Base-by-base conservation (phyloP, 2,113 vertebrate genomes). In the Corydoras sp. region DNA sequence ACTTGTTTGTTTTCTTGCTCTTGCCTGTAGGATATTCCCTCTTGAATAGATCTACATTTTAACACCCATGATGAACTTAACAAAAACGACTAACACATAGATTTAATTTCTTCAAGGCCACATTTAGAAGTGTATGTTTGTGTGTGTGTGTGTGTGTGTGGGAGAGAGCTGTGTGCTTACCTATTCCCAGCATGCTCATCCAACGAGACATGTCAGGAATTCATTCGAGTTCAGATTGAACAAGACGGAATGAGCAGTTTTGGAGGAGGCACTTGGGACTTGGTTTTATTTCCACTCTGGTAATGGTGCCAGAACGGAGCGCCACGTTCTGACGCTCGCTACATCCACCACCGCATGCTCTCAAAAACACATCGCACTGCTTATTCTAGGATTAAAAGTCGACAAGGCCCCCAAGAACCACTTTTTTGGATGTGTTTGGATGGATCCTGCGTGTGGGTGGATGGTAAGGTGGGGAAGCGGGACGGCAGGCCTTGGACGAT, bases 391-490 rank as follows among this genome's bases (percentile, higher is more conserved):
- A 51, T 65, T 72, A 65, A 72, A 65, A 58, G 32, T 58, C 43
- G 6, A 31, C 24, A 53, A 60, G 43, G 62, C 4, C 60, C 24
- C 30, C 24, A 59, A 67, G 50, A 53, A 59, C n/a, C 14, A 65
- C 43, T 65, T 58, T 58, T 49, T 43, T 32, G 10, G 50, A 14
- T 35, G 63, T 60, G 55, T 49, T 66, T 31, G 10, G 56, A 66
- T 31, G 10, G 56, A 59, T 24, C 49, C 35, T 83, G 85, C 81
- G 81, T 80, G 77, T 75, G 68, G 50, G 73, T 72, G 80, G 68
- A 75, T 74, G 80, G 32, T 4, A 43, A 43, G 35, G 35, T 43
- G 35, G 35, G 18, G 35, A 43, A 43, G 35, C 35, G 7, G 35
- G 35, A 43, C 4, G 35, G 35, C 1, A 4, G 4, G 64, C 55